Evolutionary conservation across 2,888 invertebrate species (phyloP).

Genomic region (Apodemia zela): DNA sequence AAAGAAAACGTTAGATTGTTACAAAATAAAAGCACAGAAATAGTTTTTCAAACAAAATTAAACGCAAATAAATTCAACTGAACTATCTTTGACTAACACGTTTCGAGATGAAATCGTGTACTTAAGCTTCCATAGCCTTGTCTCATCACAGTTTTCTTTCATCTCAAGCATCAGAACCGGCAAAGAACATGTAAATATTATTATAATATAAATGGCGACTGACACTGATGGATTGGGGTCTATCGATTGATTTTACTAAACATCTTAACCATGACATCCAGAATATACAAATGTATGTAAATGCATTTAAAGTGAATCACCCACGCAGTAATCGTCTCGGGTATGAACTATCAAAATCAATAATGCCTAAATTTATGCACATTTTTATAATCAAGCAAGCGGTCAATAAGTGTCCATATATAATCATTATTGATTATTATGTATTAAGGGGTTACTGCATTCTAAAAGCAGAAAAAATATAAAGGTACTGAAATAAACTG

Average conservation of each 20-base stretch:
- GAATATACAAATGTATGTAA: conserved; percentile 12
- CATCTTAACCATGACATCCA: conserved; percentile 1
- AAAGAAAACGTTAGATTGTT: too few relatives aligned
- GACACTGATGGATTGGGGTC: conserved; percentile 10
- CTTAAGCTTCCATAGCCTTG: neutral
- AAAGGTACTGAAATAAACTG: too few relatives aligned
- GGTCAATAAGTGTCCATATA: conserved; percentile 23
- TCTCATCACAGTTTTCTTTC: neutral
- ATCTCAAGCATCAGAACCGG: neutral
- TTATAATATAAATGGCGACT: neutral
- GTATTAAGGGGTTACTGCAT: too few relatives aligned
- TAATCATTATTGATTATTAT: conserved; percentile 26
- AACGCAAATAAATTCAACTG: neutral
- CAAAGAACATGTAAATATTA: conserved; percentile 9
- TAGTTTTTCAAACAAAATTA: too few relatives aligned
- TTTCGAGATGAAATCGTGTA: neutral
- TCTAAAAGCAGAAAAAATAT: too few relatives aligned
- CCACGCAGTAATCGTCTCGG: conserved; percentile 16
- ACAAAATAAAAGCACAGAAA: too few relatives aligned
- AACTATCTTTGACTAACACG: neutral
- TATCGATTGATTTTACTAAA: conserved; percentile 1
- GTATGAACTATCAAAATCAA: conserved; percentile 19
- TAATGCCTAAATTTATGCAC: conserved; percentile 20
- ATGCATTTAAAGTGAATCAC: conserved; percentile 14
- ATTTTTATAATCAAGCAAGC: conserved; percentile 24